Base-by-base conservation (phyloP, 1,140 invertebrate genomes). In the Tetranychus urticae region DNA sequence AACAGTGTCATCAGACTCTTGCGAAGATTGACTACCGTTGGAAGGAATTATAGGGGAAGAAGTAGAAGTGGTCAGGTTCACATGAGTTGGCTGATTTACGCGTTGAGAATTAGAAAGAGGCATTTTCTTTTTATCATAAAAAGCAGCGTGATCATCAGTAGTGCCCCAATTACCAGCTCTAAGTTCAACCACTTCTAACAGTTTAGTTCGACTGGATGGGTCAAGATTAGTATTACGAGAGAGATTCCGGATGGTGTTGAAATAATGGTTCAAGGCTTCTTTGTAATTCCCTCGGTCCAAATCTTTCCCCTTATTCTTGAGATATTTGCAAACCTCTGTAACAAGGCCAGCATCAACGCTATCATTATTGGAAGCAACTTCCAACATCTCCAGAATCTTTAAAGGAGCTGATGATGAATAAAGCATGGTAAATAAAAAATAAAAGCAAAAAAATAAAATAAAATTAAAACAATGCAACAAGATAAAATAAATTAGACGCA, bases 111-210 rank as follows among this genome's bases (percentile, higher is more conserved):
- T 23, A 23, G 23, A 23, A 23, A 23, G 23, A 23, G 23, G 23
- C 39, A 42, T 42, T 5, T 6, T 42, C 39, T 42, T 42, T 42
- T 10, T 42, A 10, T 5, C 39, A 70, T 88, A 88, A 73, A 87
- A 89, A 64, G 81, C 79, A 72, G 80, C 82, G 73, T 85, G 81
- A 63, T 82, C 81, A 72, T 86, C 84, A 64, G 79, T 81, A 60
- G 80, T 79, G 68, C 82, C 80, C 86, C 86, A 91, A 67, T 83
- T 80, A 71, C 84, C 84, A 57, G 86, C 86, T 71, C 87, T 76
- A 64, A 89, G 75, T 75, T 91, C 87, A 65, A 91, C 86, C 47
- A 89, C 74, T 76, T 89, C 85, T 68, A 91, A 77, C 64, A 91
- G 77, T 73, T 86, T 81, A 70, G 87, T 77, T 72, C 86, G 79